A percentile compares a stretch with the other conserved stretches of the same genome.
Conservation (phyloP, 2,888 invertebrate genomes). For the Nudaria mundana region DNA sequence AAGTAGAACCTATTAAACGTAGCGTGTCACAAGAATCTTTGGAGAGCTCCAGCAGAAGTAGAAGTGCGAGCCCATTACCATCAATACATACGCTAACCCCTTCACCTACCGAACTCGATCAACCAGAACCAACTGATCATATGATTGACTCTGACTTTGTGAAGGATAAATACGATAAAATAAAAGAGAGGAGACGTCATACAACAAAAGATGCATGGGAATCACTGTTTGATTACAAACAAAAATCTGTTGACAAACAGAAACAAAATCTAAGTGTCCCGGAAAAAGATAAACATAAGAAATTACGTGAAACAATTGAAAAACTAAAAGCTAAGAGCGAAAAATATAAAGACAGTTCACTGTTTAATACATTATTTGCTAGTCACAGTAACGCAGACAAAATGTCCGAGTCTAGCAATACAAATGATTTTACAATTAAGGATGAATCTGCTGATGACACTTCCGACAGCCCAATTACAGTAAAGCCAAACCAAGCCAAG, state of each 20-base stretch:
- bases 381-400: constrained; percentile 46
- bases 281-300: constrained; percentile 76
- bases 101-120: constrained; percentile 54
- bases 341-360: constrained; percentile 65
- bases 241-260: constrained; percentile 63
- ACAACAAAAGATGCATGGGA: constrained; percentile 73
- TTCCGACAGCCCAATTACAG: constrained; percentile 33
- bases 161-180: constrained; percentile 83
- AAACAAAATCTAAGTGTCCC: constrained; percentile 57
- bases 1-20: constrained; percentile 40
- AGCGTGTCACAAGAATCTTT: constrained; percentile 55
- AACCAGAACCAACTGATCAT: constrained; percentile 39
- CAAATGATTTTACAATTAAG: constrained; percentile 42
- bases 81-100: constrained; percentile 71
- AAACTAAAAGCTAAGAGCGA: constrained; percentile 84
- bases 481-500: constrained; percentile 50
- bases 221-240: constrained; percentile 69
- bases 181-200: constrained; percentile 82
- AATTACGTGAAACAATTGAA: constrained; percentile 81
- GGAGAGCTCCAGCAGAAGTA: constrained; percentile 66
- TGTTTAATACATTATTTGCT: constrained; percentile 58
- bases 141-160: constrained; percentile 62
- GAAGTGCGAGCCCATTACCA: constrained; percentile 71
- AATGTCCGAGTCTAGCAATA: constrained; percentile 39
- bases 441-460: constrained; percentile 47